phyloP scores from a whole-genome alignment of 2,113 vertebrate species.

The Gasterosteus aculeatus region DNA sequence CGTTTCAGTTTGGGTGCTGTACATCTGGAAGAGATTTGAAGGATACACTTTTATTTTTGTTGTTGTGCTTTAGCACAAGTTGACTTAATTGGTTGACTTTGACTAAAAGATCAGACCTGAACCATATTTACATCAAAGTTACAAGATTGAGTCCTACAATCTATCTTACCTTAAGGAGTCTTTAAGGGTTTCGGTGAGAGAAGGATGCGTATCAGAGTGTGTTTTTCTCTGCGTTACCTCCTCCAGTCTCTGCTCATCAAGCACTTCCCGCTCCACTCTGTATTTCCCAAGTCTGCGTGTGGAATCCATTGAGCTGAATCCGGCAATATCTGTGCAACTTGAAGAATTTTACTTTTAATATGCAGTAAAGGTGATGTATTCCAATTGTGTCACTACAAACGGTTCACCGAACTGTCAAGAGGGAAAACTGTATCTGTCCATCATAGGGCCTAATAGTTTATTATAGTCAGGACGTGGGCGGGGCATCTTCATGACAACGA shows the following conservation, averaged over 20 bases:
- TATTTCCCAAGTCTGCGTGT: constrained; percentile 57
- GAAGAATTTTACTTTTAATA: not conserved
- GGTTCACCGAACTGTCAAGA: constrained; percentile 2
- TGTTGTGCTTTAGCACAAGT: not conserved
- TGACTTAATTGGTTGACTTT: not conserved
- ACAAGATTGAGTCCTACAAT: not conserved
- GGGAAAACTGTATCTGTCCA: constrained; percentile 8
- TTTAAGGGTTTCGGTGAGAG: constrained; percentile 66
- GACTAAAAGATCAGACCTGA: not conserved
- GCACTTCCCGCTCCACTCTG: constrained; percentile 73
- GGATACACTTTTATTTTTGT: not conserved
- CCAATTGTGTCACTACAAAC: not conserved
- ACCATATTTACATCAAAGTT: not conserved
- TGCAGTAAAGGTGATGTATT: not conserved
- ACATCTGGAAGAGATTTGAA: constrained; percentile 77
- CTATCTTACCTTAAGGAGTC: constrained; percentile 73
- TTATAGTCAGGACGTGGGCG: constrained; percentile 42
- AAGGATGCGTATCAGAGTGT: constrained; percentile 38
- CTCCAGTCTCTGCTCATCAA: constrained; percentile 88
- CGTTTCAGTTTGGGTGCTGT: constrained; percentile 78
- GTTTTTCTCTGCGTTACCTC: constrained; percentile 78
- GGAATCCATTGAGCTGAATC: constrained; percentile 54
- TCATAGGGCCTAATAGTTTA: constrained; percentile 68
- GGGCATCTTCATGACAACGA: constrained; percentile 20
- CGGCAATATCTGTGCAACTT: constrained; percentile 11